Conservation (phyloP, 1,140 invertebrate species). For the Uloborus diversus region DNA sequence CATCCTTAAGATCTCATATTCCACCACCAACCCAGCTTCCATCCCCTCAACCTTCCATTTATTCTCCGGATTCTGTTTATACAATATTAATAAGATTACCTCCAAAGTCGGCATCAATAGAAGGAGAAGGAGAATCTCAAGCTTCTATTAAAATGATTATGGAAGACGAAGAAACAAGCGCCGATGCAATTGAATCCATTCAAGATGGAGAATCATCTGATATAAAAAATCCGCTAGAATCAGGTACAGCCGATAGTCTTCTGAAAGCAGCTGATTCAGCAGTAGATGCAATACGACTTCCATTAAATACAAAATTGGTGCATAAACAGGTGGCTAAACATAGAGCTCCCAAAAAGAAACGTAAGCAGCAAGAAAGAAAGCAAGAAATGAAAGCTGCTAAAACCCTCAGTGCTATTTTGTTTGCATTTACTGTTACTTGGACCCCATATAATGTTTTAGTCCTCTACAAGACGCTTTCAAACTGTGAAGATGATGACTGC, state of each 20-base stretch:
- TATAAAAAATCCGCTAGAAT: slow-evolving; percentile 2
- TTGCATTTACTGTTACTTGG: slow-evolving; percentile 99
- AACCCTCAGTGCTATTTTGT: slow-evolving; percentile 94
- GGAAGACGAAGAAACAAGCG: slow-evolving; percentile 65
- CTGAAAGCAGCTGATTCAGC: slow-evolving; percentile 42
- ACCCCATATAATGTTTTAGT: slow-evolving; percentile 98
- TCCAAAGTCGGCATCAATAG: slow-evolving; percentile 61
- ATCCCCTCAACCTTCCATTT: slow-evolving; percentile 38
- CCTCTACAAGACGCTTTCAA: slow-evolving; percentile 89
- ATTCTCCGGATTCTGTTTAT: slow-evolving; percentile 72
- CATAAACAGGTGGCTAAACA: slow-evolving; percentile 75
- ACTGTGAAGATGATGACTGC: slow-evolving; percentile 75
- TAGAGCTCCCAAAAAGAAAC: slow-evolving; percentile 70
- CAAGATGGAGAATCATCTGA: slow-evolving; percentile 19
- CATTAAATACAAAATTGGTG: slow-evolving; percentile 85
- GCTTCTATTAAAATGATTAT: slow-evolving; percentile 90
- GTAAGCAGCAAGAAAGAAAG: slow-evolving; percentile 94
- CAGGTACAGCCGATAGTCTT: slow-evolving; percentile 5
- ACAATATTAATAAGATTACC: slow-evolving; percentile 91
- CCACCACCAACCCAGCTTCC: slow-evolving; percentile 6
- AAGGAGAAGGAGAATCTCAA: slow-evolving; percentile 64
- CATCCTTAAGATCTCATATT: not conserved
- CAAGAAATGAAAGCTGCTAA: slow-evolving; percentile 99
- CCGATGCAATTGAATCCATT: not conserved
- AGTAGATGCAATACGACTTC: slow-evolving; percentile 78